A percentile compares a stretch with the other conserved stretches of the same genome.
Evolutionary conservation across 1,140 invertebrate genomes (phyloP).

Genomic region (Macrobrachium nipponense): DNA sequence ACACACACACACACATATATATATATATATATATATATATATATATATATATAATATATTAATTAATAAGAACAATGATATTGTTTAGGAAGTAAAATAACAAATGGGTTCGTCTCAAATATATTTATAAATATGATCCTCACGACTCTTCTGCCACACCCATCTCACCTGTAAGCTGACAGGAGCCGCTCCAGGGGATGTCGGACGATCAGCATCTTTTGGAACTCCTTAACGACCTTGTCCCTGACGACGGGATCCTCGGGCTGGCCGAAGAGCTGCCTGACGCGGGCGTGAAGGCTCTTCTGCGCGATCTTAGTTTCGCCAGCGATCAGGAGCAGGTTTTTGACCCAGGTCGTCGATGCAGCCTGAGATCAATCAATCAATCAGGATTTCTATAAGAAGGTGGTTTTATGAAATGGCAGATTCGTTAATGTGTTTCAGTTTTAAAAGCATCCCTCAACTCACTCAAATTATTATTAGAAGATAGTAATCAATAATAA

Average conservation of each 20-base stretch:
- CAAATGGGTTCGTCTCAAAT: no score
- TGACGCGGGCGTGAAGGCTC: background rate
- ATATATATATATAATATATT: background rate
- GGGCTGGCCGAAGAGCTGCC: background rate
- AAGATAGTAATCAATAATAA: no score
- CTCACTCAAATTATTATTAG: no score
- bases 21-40: background rate
- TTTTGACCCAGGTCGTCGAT: background rate
- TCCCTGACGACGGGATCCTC: background rate
- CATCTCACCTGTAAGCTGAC: background rate
- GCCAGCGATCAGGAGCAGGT: background rate
- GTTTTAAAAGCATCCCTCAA: background rate
- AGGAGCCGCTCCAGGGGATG: constrained; percentile 2
- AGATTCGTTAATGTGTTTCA: background rate
- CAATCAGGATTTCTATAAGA: background rate
- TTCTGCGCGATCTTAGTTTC: background rate
- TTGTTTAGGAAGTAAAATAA: no score
- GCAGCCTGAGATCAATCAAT: background rate
- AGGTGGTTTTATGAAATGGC: background rate
- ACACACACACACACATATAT: background rate
- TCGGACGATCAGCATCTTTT: background rate
- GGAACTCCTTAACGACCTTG: background rate
- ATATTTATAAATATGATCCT: no score
- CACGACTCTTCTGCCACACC: background rate
- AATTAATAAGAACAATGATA: no score